phyloP scores from a whole-genome alignment of 2,113 vertebrate species.

The Dromas ardeola region DNA sequence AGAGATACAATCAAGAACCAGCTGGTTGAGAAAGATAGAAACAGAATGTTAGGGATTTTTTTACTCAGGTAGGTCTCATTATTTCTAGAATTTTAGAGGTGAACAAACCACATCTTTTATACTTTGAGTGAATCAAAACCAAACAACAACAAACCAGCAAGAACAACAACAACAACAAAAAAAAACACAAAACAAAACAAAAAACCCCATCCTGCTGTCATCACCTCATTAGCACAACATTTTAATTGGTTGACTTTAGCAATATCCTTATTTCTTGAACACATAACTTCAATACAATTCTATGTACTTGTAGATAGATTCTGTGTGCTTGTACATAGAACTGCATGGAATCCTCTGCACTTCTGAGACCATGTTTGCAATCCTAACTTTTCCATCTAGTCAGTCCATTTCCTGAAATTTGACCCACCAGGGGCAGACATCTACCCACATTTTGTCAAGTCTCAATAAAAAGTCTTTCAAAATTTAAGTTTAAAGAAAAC shows the following conservation, averaged over 20 bases:
- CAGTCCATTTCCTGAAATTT: neutral
- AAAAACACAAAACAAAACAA: neutral
- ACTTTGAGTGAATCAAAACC: neutral
- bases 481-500: neutral
- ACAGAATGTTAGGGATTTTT: neutral
- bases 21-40: neutral
- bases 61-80: neutral
- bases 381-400: neutral
- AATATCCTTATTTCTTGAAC: neutral
- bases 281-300: neutral
- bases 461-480: neutral
- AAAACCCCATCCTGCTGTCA: neutral
- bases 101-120: neutral
- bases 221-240: neutral
- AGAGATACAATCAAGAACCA: neutral
- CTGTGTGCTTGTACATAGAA: neutral
- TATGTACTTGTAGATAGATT: neutral
- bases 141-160: too few species aligned
- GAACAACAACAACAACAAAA: neutral
- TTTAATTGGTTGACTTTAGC: neutral
- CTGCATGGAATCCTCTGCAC: neutral
- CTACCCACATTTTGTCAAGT: neutral
- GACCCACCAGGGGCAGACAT: neutral
- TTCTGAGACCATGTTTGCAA: neutral
- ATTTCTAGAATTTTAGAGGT: neutral